These are phyloP conservation scores for Hoplodrina blanda DNA, from an alignment of 2,888 invertebrate species.

Conservation along the genomic window DNA sequence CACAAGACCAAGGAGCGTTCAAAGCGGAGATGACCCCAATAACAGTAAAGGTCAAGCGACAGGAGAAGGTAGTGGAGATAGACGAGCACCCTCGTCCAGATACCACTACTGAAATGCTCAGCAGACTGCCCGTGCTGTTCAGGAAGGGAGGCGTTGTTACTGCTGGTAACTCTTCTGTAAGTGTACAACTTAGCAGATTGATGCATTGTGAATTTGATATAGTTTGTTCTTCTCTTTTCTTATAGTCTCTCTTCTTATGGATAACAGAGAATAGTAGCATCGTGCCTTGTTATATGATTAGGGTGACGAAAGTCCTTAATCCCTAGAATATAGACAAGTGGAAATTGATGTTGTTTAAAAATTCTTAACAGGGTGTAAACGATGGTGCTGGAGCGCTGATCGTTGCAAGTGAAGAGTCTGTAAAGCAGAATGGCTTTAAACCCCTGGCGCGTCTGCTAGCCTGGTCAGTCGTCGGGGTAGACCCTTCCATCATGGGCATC, in stretches of 20 bases:
- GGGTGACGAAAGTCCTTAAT: no score
- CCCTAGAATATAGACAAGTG: background rate
- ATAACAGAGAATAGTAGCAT: no score
- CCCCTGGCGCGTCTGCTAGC: slow-evolving; percentile 97
- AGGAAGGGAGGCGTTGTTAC: slow-evolving; percentile 98
- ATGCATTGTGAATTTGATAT: no score
- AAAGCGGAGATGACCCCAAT: slow-evolving; percentile 97
- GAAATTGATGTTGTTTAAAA: background rate
- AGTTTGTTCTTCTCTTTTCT: no score
- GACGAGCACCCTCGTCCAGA: slow-evolving; percentile 98
- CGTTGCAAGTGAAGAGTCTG: slow-evolving; percentile 96
- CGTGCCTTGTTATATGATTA: no score
- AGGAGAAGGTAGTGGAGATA: slow-evolving; percentile 93
- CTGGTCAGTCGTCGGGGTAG: slow-evolving; percentile 97
- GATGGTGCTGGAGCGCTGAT: slow-evolving; percentile 98
- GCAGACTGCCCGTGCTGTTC: slow-evolving; percentile 96
- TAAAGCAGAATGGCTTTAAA: slow-evolving; percentile 92
- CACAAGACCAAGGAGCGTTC: slow-evolving; percentile 96
- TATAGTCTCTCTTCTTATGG: no score
- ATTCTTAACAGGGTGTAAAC: slow-evolving; percentile 94
- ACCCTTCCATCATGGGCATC: slow-evolving; percentile 99
- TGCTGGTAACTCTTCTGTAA: slow-evolving; percentile 98
- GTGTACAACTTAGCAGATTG: slow-evolving; percentile 23
- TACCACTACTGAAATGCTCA: slow-evolving; percentile 95
- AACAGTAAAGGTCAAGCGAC: slow-evolving; percentile 95